Evolutionary conservation across 1,140 invertebrate genomes (phyloP), one percentile per base, ranked within the genome.

Genomic region (Drosophila grimshawi): DNA sequence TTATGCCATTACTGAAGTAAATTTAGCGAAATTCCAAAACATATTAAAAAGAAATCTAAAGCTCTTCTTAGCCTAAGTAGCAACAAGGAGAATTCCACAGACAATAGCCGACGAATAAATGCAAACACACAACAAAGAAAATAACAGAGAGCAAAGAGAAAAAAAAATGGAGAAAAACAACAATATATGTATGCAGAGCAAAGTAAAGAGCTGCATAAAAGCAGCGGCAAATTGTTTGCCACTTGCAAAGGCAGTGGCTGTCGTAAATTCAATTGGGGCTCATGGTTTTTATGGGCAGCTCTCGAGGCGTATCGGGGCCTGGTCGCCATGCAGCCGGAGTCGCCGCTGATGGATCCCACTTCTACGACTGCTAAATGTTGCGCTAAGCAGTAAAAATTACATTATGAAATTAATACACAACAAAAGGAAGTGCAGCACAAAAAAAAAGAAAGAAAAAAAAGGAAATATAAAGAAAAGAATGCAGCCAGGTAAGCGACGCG

Each of bases 321-420:
- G 52, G 51, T 19, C 19, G 19, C 19, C 48, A 64, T 33, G 33
- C 48, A 51, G 39, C 45, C 51, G 46, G 46, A 63, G 35, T 6
- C 10, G 29, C 45, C 8, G n/a, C 49, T 52, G 61, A 30, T 39
- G 51, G 52, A 53, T 56, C 32, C 30, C 35, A 0, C 48, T 5
- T 32, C 30, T 5, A 43, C 51, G 49, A 30, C 46, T n/a, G 39
- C 52, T 57, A 75, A 70, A 75, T 59, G 72, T 70, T 70, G 35
- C 67, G 73, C 73, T 76, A 71, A 76, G 73, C 61, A 71, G 61
- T 76, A 76, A 74, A 75, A 78, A 75, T 75, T 78, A 59, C 76
- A 78, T 78, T 78, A 78, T 75, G 76, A 70, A 68, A 74, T 75
- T 78, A 75, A 75, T 75, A 62, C 57, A 68, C 65, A 70, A 75